Evolutionary conservation across 2,113 vertebrate genomes (phyloP), one percentile per base, ranked within the genome.

Genomic region (Ochotona curzoniae): DNA sequence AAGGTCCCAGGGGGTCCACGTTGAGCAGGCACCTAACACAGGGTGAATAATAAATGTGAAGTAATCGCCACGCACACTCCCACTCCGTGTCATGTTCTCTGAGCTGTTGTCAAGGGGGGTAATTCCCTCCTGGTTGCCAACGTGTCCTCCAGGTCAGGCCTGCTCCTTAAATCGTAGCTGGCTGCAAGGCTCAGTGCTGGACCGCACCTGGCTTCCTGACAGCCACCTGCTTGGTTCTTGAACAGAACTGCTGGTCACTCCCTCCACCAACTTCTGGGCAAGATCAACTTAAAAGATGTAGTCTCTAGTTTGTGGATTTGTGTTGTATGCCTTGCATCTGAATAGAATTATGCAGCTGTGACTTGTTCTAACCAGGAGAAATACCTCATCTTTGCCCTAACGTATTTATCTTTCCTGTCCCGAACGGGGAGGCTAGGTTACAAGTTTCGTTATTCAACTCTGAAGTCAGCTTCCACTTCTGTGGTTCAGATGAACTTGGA

Each of bases 21-120:
- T 80, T 85, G 26, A 63, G 61, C 64, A 80, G 20, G 17, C 35
- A n/a, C 69, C 78, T 93, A 73, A 51, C 23, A 28, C 3, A 51
- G 15, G 11, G 54, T 23, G 95, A 84, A 90, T 89, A 67, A 86
- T 91, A 76, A 92, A 90, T 74, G 67, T 67, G 83, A 75, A 91
- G 26, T 71, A 60, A 93, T 74, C 64, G 66, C 71, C 83, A 32
- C 82, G 44, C 30, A 32, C 35, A 83, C 78, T 44, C 66, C 81
- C 35, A 83, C 78, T 44, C 66, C 81, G 8, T 54, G 49, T 87
- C 87, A 87, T 81, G 84, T 79, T 82, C 93, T 91, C 71, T 82
- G 38, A 74, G 88, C 83, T 83, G 86, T 91, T 95, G 96, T 89
- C 80, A 95, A 84, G 64, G 73, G 11, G 85, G 75, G 30, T 81